Evolutionary conservation across 1,140 invertebrate genomes (phyloP).

Genomic region (Ooceraea biroi): DNA sequence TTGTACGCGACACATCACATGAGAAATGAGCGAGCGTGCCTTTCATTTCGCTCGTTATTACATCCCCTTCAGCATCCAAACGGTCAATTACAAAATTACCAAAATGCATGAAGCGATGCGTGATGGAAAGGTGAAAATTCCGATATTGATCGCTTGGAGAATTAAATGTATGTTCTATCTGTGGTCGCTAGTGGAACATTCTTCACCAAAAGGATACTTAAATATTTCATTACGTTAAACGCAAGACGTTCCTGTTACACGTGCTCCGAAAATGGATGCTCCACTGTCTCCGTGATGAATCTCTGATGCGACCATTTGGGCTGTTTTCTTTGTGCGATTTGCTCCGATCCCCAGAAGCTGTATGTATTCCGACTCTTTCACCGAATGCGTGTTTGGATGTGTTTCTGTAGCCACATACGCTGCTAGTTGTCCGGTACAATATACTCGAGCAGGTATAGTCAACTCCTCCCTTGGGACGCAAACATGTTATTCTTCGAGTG

Average conservation of each 20-base stretch:
- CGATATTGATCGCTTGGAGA: too few species aligned
- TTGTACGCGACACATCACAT: not conserved
- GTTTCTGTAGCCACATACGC: not conserved
- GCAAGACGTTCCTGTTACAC: too few species aligned
- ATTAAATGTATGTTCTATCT: too few species aligned
- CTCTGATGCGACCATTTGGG: not conserved
- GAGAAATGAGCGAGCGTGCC: not conserved
- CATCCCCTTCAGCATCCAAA: not conserved
- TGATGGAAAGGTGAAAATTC: too few species aligned
- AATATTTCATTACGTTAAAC: too few species aligned
- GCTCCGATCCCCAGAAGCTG: not conserved
- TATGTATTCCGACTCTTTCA: not conserved
- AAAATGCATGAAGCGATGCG: not conserved
- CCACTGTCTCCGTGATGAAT: not conserved
- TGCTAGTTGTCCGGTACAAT: not conserved
- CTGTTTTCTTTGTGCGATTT: slow-evolving; percentile 50
- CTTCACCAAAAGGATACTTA: too few species aligned
- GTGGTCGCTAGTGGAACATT: too few species aligned
- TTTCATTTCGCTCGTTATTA: slow-evolving; percentile 7
- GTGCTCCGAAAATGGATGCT: too few species aligned
- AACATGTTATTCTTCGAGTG: slow-evolving; percentile 3
- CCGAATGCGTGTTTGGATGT: not conserved
- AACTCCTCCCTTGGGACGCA: not conserved
- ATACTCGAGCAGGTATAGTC: slow-evolving; percentile 5
- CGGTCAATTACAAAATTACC: not conserved